A percentile compares a stretch with the other conserved stretches of the same genome.
These are phyloP conservation scores for Rhinichthys osculus DNA, from an alignment of 2,797 vertebrate genomes.

Conservation along the genomic window DNA sequence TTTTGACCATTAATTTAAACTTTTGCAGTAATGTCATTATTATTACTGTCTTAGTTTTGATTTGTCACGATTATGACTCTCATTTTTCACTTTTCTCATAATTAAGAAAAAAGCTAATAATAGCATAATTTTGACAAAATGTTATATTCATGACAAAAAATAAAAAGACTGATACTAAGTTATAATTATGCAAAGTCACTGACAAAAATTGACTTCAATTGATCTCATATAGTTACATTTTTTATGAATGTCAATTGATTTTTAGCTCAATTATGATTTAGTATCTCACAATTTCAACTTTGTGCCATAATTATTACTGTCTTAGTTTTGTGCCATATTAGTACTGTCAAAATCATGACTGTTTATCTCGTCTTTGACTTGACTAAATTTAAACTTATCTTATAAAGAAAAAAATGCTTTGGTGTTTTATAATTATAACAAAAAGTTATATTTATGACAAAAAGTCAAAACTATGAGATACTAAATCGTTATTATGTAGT, in stretches of 20 bases:
- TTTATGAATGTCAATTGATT: too few species aligned
- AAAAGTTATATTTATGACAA: not conserved
- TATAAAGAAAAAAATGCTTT: not conserved
- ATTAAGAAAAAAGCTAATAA: not conserved
- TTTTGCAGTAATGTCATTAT: not conserved
- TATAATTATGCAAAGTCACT: not conserved
- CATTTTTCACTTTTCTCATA: rapidly evolving
- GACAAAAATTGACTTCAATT: not conserved
- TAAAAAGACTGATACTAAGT: not conserved
- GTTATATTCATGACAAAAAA: not conserved
- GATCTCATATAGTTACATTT: too few species aligned
- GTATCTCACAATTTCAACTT: too few species aligned
- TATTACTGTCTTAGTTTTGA: not conserved
- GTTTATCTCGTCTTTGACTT: not conserved
- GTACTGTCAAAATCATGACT: not conserved
- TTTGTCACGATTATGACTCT: not conserved
- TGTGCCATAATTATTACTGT: too few species aligned
- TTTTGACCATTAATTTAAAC: not conserved
- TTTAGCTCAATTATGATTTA: too few species aligned
- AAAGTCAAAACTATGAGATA: not conserved
- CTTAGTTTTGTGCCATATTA: too few species aligned
- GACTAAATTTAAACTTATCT: too few species aligned
- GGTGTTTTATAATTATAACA: not conserved
- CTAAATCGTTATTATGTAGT: not conserved
- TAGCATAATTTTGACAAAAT: not conserved